Evolutionary conservation across 2,888 invertebrate genomes (phyloP).

Genomic region (Aspidiotus destructor): DNA sequence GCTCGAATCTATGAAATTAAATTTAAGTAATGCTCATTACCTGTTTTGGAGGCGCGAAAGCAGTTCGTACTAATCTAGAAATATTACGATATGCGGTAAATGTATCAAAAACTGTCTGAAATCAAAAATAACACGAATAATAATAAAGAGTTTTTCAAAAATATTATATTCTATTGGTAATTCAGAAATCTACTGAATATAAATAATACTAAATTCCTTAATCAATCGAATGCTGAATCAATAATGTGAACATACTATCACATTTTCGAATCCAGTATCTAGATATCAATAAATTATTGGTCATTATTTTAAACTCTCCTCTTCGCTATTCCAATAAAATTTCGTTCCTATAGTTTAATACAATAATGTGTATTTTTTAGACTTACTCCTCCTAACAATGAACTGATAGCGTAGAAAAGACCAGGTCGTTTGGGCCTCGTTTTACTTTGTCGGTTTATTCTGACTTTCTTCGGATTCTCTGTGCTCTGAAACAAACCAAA

Average conservation of each 20-base stretch:
- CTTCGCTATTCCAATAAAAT: no score
- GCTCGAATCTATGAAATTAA: no score
- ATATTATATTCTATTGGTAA: no score
- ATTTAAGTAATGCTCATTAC: neutral
- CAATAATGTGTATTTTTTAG: neutral
- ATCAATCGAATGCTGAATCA: neutral
- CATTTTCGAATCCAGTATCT: no score
- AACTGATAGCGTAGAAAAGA: conserved; percentile 16
- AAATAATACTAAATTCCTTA: neutral
- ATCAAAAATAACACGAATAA: conserved; percentile 1
- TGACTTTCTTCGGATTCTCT: conserved; percentile 8
- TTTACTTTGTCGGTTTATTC: conserved; percentile 18
- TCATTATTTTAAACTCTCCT: no score
- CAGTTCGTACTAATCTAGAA: conserved; percentile 19
- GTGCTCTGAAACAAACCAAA: conserved; percentile 9
- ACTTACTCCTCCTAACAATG: conserved; percentile 24
- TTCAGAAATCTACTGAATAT: no score
- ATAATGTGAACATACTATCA: no score
- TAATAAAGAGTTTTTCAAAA: no score
- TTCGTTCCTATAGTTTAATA: no score
- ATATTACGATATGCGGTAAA: conserved; percentile 25
- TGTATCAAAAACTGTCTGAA: conserved; percentile 20
- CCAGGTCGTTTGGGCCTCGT: conserved; percentile 10
- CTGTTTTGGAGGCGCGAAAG: conserved; percentile 17
- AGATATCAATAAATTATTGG: no score